Percentiles rank a stretch among this genome's conserved stretches.
These are phyloP conservation scores for Noctuana brunneofusca DNA, from an alignment of 2,888 invertebrate species.

Conservation along the genomic window DNA sequence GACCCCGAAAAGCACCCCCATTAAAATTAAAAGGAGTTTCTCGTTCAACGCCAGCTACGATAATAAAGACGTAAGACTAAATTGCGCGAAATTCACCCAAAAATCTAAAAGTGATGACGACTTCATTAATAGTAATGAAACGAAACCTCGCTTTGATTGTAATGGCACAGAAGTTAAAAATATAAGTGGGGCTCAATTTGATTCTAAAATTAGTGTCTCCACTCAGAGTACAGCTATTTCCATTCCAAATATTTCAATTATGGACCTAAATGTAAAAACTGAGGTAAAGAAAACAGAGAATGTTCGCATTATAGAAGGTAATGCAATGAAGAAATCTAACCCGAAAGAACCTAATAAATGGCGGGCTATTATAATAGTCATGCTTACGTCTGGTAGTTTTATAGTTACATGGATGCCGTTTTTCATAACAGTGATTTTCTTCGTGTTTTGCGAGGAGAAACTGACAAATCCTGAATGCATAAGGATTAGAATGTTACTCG, in stretches of 20 bases:
- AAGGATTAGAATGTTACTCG: constrained; percentile 73
- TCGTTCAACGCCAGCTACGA: constrained; percentile 53
- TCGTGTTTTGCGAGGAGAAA: constrained; percentile 78
- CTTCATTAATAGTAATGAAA: constrained; percentile 44
- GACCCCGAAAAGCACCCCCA: constrained; percentile 38
- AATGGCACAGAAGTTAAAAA: constrained; percentile 39
- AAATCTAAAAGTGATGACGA: constrained; percentile 63
- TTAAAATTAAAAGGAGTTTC: constrained; percentile 57
- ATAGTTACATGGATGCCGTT: constrained; percentile 85
- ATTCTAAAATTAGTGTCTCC: constrained; percentile 60
- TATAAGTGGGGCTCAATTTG: constrained; percentile 42
- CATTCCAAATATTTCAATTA: constrained; percentile 42
- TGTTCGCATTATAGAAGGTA: neutral
- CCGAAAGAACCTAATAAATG: constrained; percentile 75
- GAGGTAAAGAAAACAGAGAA: constrained; percentile 33
- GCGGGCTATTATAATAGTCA: constrained; percentile 84
- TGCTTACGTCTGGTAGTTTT: constrained; percentile 84
- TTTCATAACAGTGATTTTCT: constrained; percentile 81
- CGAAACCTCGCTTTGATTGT: constrained; percentile 37
- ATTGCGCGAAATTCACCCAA: constrained; percentile 33
- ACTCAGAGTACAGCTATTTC: constrained; percentile 54
- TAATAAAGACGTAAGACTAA: constrained; percentile 37
- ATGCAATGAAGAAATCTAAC: constrained; percentile 42
- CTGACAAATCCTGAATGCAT: constrained; percentile 72
- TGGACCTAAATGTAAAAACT: constrained; percentile 39